A percentile compares a stretch with the other conserved stretches of the same genome.
phyloP scores from a whole-genome alignment of 2,888 invertebrate species.

The Scaptomyza caliginosa region DNA sequence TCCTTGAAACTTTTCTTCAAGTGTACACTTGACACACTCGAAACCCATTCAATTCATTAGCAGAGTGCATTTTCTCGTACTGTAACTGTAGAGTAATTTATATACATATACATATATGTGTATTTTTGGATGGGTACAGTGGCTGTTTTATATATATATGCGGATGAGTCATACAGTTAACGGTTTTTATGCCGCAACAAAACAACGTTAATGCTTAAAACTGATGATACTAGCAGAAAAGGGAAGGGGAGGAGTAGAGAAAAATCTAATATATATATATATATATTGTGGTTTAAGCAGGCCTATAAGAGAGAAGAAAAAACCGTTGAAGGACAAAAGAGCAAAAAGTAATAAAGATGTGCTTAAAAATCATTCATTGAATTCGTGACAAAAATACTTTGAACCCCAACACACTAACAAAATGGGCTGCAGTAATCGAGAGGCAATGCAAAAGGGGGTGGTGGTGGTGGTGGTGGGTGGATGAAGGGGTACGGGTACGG shows the following conservation, averaged over 20 bases:
- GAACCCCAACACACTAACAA: background rate
- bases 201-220: constrained; percentile 31
- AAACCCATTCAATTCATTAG: constrained; percentile 73
- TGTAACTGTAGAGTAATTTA: constrained; percentile 32
- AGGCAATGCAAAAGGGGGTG: background rate
- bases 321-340: constrained; percentile 39
- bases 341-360: constrained; percentile 76
- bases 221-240: background rate
- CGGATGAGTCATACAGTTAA: constrained; percentile 44
- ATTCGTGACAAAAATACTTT: constrained; percentile 75
- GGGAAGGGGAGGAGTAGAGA: background rate
- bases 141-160: constrained; percentile 15
- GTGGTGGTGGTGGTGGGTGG: background rate
- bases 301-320: too few species aligned
- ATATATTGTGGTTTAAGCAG: constrained; percentile 4
- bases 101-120: background rate
- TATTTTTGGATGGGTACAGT: constrained; percentile 25
- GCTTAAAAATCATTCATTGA: constrained; percentile 79
- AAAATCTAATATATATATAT: background rate
- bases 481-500: too few species aligned
- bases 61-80: constrained; percentile 74
- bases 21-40: constrained; percentile 37
- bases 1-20: constrained; percentile 15
- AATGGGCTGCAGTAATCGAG: constrained; percentile 23
- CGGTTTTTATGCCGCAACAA: constrained; percentile 2